Evolutionary conservation across 2,888 invertebrate species (phyloP).

Genomic region (Acheta domesticus): DNA sequence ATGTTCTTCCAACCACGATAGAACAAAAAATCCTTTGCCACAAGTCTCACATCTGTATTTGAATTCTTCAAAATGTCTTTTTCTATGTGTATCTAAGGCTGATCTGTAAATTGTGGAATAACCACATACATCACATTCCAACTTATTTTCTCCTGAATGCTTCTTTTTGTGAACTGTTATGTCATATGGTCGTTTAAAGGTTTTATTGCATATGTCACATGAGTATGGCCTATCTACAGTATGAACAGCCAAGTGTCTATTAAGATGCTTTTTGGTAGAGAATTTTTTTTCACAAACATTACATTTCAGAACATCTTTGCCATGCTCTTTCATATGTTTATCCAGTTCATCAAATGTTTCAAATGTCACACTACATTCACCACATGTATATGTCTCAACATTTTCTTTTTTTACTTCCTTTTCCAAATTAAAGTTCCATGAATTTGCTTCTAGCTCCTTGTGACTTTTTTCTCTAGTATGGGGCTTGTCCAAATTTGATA

Average conservation of each 20-base stretch:
- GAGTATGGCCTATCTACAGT: slow-evolving; percentile 41
- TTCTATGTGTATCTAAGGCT: slow-evolving; percentile 54
- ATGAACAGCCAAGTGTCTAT: slow-evolving; percentile 44
- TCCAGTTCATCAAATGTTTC: slow-evolving; percentile 21
- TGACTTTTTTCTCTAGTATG: not conserved
- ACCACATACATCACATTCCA: slow-evolving; percentile 52
- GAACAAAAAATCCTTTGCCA: slow-evolving; percentile 55
- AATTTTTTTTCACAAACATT: not conserved
- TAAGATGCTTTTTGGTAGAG: slow-evolving; percentile 33
- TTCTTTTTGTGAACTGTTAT: slow-evolving; percentile 43
- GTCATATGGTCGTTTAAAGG: slow-evolving; percentile 44
- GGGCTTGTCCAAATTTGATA: not conserved
- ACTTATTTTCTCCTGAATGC: slow-evolving; percentile 53
- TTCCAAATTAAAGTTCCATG: not conserved
- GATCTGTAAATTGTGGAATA: slow-evolving; percentile 49
- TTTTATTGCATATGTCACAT: slow-evolving; percentile 44
- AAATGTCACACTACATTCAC: slow-evolving; percentile 27
- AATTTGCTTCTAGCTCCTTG: not conserved
- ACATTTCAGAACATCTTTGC: not conserved
- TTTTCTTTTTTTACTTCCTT: slow-evolving; percentile 12
- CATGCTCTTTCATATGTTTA: slow-evolving; percentile 26
- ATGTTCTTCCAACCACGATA: slow-evolving; percentile 54
- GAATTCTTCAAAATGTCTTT: slow-evolving; percentile 57
- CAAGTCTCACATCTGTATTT: slow-evolving; percentile 56
- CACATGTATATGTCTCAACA: slow-evolving; percentile 25